A percentile compares a stretch with the other conserved stretches of the same genome.
phyloP scores from a whole-genome alignment of 2,113 vertebrate genomes.

The Pachycephala philippinensis region DNA sequence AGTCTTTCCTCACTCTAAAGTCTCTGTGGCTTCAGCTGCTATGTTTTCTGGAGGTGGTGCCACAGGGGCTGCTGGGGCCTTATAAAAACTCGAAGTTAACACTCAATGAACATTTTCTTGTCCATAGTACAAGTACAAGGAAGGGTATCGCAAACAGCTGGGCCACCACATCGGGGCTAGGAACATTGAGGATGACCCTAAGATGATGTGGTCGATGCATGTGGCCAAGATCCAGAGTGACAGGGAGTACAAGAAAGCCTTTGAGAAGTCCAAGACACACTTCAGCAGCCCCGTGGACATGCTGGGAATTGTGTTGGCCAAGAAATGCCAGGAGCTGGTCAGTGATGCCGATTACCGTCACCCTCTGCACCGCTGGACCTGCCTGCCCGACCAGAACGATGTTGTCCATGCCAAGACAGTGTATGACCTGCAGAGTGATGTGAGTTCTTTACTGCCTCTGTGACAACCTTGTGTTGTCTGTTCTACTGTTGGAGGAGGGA shows the following conservation, averaged over 20 bases:
- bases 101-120: neutral
- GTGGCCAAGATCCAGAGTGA: slow-evolving; percentile 89
- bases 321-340: slow-evolving; percentile 84
- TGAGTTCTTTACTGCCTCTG: too few species aligned
- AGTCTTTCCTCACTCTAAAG: too few species aligned
- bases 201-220: slow-evolving; percentile 86
- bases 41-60: accelerated
- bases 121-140: slow-evolving; percentile 82
- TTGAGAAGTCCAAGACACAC: slow-evolving; percentile 87
- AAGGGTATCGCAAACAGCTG: slow-evolving; percentile 72
- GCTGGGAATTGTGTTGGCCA: slow-evolving; percentile 84
- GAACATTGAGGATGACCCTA: slow-evolving; percentile 82
- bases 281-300: slow-evolving; percentile 87
- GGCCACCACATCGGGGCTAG: slow-evolving; percentile 60
- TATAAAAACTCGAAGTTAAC: too few species aligned
- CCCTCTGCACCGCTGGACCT: too few species aligned
- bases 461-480: neutral
- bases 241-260: slow-evolving; percentile 89
- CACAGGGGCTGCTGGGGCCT: accelerated
- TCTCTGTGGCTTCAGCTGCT: neutral
- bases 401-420: too few species aligned
- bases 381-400: too few species aligned
- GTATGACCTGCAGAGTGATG: too few species aligned
- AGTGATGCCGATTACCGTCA: too few species aligned
- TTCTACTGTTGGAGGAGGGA: too few species aligned